Conservation (phyloP, 92 coral and sea anemone species). For the Phymanthus crucifer region DNA sequence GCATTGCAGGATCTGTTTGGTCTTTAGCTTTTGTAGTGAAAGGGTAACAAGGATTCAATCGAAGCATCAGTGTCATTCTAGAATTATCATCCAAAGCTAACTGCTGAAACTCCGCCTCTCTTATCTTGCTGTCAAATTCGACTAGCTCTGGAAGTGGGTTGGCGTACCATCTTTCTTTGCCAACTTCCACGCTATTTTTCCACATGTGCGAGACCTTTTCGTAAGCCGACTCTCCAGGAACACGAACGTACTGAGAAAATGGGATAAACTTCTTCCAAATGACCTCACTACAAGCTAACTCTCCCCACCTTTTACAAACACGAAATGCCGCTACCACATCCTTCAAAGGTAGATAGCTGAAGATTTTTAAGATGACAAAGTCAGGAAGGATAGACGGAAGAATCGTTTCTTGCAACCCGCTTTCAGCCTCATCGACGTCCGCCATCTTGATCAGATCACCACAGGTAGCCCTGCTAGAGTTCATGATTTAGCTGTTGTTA, state of each 20-base stretch:
- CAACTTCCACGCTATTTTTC: constrained; percentile 35
- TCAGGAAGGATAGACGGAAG: not conserved
- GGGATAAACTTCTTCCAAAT: constrained; percentile 6
- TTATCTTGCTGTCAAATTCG: constrained; percentile 26
- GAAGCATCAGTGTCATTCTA: constrained; percentile 21
- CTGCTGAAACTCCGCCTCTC: constrained; percentile 26
- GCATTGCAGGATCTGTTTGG: constrained; percentile 12
- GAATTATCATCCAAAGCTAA: constrained; percentile 6
- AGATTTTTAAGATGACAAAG: not conserved
- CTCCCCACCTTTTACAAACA: not conserved
- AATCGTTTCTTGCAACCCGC: not conserved
- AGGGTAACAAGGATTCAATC: constrained; percentile 42
- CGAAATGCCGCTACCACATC: not conserved
- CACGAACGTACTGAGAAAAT: not conserved
- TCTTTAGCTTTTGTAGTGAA: constrained; percentile 49
- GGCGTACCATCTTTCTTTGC: constrained; percentile 56
- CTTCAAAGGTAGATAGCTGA: not conserved
- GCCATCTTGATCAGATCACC: not conserved
- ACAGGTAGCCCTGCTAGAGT: constrained; percentile 8
- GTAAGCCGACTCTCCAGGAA: not conserved
- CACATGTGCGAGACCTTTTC: constrained; percentile 26
- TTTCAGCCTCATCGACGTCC: not conserved
- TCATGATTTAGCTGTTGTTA: too few relatives aligned
- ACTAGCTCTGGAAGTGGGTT: constrained; percentile 51
- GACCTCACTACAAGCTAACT: not conserved